A percentile compares a stretch with the other conserved stretches of the same genome.
These are phyloP conservation scores for Zapus hudsonius DNA, from an alignment of 2,113 vertebrate species.

Conservation along the genomic window DNA sequence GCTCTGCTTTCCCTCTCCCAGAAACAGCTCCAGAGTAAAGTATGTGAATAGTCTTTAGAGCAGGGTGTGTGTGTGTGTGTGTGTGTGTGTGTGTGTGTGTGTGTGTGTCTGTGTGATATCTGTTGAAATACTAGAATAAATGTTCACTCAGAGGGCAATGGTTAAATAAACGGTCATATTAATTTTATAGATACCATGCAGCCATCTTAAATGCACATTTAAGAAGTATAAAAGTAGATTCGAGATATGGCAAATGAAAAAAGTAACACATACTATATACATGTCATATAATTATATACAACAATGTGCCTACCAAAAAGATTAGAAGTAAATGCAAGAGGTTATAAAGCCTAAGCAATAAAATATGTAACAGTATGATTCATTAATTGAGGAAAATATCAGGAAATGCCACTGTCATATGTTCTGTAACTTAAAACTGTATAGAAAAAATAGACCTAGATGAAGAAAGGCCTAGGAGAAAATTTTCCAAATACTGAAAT, in stretches of 20 bases:
- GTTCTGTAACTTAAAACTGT: neutral
- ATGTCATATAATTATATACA: conserved; percentile 18
- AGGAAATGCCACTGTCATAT: neutral
- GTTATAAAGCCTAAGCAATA: conserved; percentile 37
- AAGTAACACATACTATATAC: neutral
- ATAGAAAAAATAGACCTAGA: neutral
- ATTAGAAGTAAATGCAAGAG: conserved; percentile 38
- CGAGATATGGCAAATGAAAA: neutral
- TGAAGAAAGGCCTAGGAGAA: conserved; percentile 29
- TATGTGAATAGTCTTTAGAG: neutral
- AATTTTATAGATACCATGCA: neutral
- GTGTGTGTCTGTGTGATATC: too few relatives aligned
- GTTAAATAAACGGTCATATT: conserved; percentile 9
- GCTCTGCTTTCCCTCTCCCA: neutral
- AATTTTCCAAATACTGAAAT: conserved; percentile 12
- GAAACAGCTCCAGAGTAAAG: neutral
- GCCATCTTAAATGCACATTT: conserved; percentile 27
- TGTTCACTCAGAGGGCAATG: neutral
- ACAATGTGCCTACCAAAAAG: neutral
- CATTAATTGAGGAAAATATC: neutral
- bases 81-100: too few relatives aligned
- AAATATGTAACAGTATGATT: conserved; percentile 3
- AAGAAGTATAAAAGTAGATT: conserved; percentile 11
- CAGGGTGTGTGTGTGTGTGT: too few relatives aligned
- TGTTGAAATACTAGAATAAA: neutral